Evolutionary conservation across 1,140 invertebrate species (phyloP), one percentile per base, ranked within the genome.

Genomic region (Drosophila baimaii): DNA sequence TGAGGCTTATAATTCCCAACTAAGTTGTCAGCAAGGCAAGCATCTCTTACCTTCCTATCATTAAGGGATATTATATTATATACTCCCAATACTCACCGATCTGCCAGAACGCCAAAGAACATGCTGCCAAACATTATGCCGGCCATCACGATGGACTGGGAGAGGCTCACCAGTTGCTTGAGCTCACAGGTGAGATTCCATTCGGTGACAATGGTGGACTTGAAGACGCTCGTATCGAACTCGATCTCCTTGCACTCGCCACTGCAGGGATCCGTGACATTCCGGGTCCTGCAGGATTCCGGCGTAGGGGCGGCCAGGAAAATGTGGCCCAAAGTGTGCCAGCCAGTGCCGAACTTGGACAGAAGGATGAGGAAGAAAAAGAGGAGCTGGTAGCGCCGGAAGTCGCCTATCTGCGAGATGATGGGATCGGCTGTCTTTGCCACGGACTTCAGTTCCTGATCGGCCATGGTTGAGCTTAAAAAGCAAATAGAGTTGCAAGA

Each of bases 91-190:
- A 37, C 65, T 84, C 44, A 96, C 96, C 94, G 95, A 92, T 97
- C 96, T 10, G 96, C 94, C 43, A 95, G 92, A 65, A 95, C 93
- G 49, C 96, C 95, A 80, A 96, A 97, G 5, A 95, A 56, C 92
- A 96, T 94, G 78, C 95, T 96, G 31, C 95, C 95, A 25, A 95
- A 91, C 27, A 96, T 93, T 46, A 97, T 94, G 5, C 96, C 96
- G 8, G 95, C 91, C 96, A 97, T 96, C 49, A 96, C 96, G 21
- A 95, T 93, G 3, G 95, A 95, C 82, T 97, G 96, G 2, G 94
- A 95, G 3, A 96, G 80, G 91, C 95, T 95, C 13, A 94, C 94
- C 49, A 96, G 90, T 90, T 95, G 94, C 19, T 92, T 88, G 61
- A 92, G 93, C 4, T 94, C 93, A 57, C 96, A 97, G 0, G 96